Conservation (phyloP, 2,113 vertebrate species). For the Cavia aperea region DNA sequence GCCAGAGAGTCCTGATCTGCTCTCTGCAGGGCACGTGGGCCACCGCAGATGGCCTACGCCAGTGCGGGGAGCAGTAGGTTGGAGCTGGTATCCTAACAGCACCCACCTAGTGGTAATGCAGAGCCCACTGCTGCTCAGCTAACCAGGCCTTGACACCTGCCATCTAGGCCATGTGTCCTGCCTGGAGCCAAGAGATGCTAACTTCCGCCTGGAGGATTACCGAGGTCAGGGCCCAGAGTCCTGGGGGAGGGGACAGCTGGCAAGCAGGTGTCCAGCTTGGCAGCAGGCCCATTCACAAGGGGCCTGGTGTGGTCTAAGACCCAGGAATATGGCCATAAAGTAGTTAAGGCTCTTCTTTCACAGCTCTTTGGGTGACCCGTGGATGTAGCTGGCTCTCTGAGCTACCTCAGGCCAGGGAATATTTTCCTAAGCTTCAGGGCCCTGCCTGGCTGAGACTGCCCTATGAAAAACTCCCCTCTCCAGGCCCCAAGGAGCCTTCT, state of each 20-base stretch:
- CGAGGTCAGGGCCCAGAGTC: conserved; percentile 14
- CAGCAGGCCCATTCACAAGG: background rate
- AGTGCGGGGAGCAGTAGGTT: background rate
- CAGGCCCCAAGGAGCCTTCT: background rate
- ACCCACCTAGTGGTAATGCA: background rate
- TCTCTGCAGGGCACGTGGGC: background rate
- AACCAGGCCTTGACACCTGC: background rate
- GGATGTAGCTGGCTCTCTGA: background rate
- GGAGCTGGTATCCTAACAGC: background rate
- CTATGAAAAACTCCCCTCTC: background rate
- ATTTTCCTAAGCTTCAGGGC: background rate
- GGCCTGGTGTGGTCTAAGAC: background rate
- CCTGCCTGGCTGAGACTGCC: background rate
- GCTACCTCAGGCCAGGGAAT: background rate
- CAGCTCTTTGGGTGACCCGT: rapidly evolving
- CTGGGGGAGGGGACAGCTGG: background rate
- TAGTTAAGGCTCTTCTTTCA: background rate
- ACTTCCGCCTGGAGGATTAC: background rate
- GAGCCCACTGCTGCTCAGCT: background rate
- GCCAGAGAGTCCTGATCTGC: no score
- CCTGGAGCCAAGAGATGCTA: background rate
- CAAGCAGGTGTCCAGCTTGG: background rate
- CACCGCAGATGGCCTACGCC: background rate
- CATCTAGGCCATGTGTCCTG: background rate
- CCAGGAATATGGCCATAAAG: background rate